Evolutionary conservation across 1,140 invertebrate genomes (phyloP).

Genomic region (Panagrolaimus sp.): DNA sequence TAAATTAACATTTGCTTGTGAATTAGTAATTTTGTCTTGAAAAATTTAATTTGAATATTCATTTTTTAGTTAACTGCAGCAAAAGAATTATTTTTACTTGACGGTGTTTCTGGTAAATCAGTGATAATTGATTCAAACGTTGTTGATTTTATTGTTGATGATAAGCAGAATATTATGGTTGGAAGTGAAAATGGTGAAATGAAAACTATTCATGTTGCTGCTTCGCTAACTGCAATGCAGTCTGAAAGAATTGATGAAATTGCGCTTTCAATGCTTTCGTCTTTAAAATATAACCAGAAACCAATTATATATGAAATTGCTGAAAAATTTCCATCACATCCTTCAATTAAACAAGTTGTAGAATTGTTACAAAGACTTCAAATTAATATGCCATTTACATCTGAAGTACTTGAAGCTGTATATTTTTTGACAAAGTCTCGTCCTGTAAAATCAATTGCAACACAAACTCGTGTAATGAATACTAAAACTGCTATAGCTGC

Average conservation of each 20-base stretch:
- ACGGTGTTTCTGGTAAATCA: neutral
- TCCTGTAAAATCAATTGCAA: neutral
- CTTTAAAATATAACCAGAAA: neutral
- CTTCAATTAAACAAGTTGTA: neutral
- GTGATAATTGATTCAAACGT: neutral
- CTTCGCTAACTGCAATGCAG: neutral
- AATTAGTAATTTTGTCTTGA: neutral
- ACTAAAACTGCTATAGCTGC: neutral
- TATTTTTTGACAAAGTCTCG: neutral
- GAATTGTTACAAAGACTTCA: constrained; percentile 6
- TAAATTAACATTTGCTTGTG: too few species aligned
- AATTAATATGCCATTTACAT: neutral
- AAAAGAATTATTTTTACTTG: neutral
- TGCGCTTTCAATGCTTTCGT: neutral
- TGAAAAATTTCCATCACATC: neutral
- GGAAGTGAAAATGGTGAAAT: neutral
- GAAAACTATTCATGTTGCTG: neutral
- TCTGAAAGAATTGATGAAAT: neutral
- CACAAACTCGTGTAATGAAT: neutral
- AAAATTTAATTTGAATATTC: neutral
- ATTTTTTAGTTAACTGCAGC: neutral
- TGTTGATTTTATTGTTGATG: neutral
- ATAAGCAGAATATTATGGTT: neutral
- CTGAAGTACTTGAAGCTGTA: neutral
- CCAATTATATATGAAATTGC: neutral